Base-by-base conservation (phyloP, 1,140 invertebrate species). In the Camponotus floridanus region DNA sequence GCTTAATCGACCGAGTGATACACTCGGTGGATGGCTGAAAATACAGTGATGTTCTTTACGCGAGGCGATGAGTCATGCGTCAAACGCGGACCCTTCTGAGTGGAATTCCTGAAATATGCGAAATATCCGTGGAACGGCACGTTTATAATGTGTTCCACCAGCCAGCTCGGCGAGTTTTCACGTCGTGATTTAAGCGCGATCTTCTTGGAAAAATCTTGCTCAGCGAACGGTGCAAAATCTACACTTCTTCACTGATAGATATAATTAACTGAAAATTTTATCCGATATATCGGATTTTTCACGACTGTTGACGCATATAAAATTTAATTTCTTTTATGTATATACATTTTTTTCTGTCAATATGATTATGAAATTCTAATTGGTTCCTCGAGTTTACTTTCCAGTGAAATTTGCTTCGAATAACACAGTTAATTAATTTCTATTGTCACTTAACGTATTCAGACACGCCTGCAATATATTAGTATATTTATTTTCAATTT, bases 101-200 rank as follows among this genome's bases (percentile, higher is more conserved):
- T 31, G 86, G 89, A 91, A 92, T 92, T 91, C 87, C 88, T 88
- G 84, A 92, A 90, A 87, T 92, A 92, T 91, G 91, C 84, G 90
- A 91, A 92, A 92, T 91, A 92, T 91, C 70, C 85, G 65, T 65
- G 87, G 90, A 88, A 85, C 65, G 89, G 76, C 59, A 76, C 81
- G 86, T 87, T 91, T 88, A 88, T 90, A 91, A 88, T 84, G 86
- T 74, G 88, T 88, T 88, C 86, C 83, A 64, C 57, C 78, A 51
- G 55, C 76, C 76, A 83, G 57, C 76, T 61, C 13, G 81, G 79
- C 26, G 64, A 74, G 78, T n/a, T 86, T 74, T 68, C 85, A 36
- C 74, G 39, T 71, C 62, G 42, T 80, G 88, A 90, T 90, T 88
- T 83, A 86, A 88, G 59, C 73, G 71, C 26, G 65, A 64, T 80